phyloP scores from a whole-genome alignment of 92 coral and sea anemone species.

The Paragorgia papillata region DNA sequence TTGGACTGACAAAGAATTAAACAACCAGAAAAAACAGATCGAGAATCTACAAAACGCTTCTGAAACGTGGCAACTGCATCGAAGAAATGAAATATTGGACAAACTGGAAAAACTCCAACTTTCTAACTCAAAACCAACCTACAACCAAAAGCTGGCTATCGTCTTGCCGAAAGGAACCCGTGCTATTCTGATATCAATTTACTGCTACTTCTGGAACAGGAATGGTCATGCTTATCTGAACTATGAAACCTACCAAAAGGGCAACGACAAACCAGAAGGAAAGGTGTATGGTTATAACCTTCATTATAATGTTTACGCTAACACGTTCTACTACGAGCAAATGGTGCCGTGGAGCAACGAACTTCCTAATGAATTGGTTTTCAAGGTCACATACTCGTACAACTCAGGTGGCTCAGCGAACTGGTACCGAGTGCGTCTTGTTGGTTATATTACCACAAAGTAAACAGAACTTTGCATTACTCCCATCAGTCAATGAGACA shows the following conservation, averaged over 20 bases:
- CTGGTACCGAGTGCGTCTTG: constrained; percentile 34
- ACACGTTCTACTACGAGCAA: constrained; percentile 63
- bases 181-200: constrained; percentile 66
- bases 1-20: too few species aligned
- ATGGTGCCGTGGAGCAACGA: constrained; percentile 57
- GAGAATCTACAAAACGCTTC: background rate
- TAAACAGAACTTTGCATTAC: too few species aligned
- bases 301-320: constrained; percentile 55
- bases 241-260: constrained; percentile 54
- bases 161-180: constrained; percentile 57
- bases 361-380: constrained; percentile 47
- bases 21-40: constrained; percentile 4
- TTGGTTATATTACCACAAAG: constrained; percentile 30
- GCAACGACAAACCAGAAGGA: constrained; percentile 48
- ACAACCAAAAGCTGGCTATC: constrained; percentile 61
- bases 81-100: constrained; percentile 50
- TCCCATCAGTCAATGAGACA: too few species aligned
- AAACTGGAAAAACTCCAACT: constrained; percentile 47
- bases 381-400: constrained; percentile 41
- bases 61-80: constrained; percentile 47
- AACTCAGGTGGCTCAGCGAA: constrained; percentile 8
- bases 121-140: constrained; percentile 57
- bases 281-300: constrained; percentile 48
- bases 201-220: constrained; percentile 53
- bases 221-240: constrained; percentile 58